Evolutionary conservation across 1,140 invertebrate species (phyloP).

Genomic region (Drosophila ambigua): DNA sequence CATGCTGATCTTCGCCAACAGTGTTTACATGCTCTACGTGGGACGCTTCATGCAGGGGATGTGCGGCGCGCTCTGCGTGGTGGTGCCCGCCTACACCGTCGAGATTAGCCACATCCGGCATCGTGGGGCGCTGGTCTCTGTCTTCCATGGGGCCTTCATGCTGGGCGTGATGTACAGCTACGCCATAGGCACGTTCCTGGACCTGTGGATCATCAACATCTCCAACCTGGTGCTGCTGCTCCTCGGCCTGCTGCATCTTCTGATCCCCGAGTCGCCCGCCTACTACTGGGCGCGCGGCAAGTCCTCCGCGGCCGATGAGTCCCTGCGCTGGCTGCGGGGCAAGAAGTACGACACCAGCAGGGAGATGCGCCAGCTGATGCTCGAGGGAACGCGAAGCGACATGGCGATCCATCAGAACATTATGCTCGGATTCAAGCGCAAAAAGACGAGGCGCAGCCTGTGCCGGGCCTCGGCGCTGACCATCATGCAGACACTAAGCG

Average conservation of each 20-base stretch:
- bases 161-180: constrained; percentile 88
- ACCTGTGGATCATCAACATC: constrained; percentile 84
- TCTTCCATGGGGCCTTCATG: too few species aligned
- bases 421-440: not conserved
- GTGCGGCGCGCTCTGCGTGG: constrained; percentile 87
- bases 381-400: not conserved
- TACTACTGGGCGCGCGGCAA: constrained; percentile 84
- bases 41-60: constrained; percentile 89
- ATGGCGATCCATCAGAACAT: not conserved
- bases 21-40: constrained; percentile 86
- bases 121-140: constrained; percentile 85
- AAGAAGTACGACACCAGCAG: constrained; percentile 85
- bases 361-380: constrained; percentile 33
- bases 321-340: constrained; percentile 88
- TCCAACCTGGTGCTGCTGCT: constrained; percentile 85
- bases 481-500: constrained; percentile 21
- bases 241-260: constrained; percentile 85
- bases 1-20: constrained; percentile 86
- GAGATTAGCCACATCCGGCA: constrained; percentile 88
- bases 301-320: constrained; percentile 85
- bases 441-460: constrained; percentile 9
- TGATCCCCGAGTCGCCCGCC: constrained; percentile 89
- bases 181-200: constrained; percentile 80
- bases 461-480: not conserved
- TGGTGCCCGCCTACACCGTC: constrained; percentile 88